Evolutionary conservation across 1,140 invertebrate species (phyloP), one percentile per base, ranked within the genome.

Genomic region (Tyrophagus putrescentiae): DNA sequence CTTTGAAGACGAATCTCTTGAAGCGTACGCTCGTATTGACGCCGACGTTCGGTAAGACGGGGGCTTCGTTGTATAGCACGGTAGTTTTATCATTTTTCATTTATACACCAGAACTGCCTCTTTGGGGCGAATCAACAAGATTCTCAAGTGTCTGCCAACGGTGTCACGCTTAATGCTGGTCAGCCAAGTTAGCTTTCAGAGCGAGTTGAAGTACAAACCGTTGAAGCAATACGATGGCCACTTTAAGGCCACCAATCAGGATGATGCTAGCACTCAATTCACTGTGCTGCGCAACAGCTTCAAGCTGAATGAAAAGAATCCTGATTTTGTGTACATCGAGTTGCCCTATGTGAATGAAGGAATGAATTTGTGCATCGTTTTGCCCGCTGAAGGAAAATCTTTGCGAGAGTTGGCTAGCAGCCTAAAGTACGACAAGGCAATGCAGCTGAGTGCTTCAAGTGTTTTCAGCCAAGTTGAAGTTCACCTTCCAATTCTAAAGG

Each of bases 11-110:
- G 2, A 36, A 3, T 34, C n/a, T 54, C 52, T 54, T 31, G 52
- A 54, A 33, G n/a, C 39, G 3, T 54, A 54, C 28, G 39, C 32
- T 25, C 32, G 32, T 2, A 54, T 54, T n/a, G 52, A 54, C 25
- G 11, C 11, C n/a, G 52, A 54, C n/a, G 25, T 54, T 27, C 13
- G 52, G 52, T 54, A 54, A 54, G 18, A 21, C 21, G 16, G 45
- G 3, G 1, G 16, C 6, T 42, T 3, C 3, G 18, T 42, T 1
- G 6, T n/a, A n/a, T n/a, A n/a, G n/a, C n/a, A n/a, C n/a, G n/a
- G n/a, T 3, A 42, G 25, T 39, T 21, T 42, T 42, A 42, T 42
- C 1, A 42, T 42, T 42, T 42, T 42, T 42, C 3, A 7, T 48
- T 27, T 6, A 53, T 53, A n/a, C 13, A 4, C 21, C 31, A 54